These are phyloP conservation scores for Chydorus sphaericus DNA, from an alignment of 2,888 invertebrate species.

Conservation along the genomic window DNA sequence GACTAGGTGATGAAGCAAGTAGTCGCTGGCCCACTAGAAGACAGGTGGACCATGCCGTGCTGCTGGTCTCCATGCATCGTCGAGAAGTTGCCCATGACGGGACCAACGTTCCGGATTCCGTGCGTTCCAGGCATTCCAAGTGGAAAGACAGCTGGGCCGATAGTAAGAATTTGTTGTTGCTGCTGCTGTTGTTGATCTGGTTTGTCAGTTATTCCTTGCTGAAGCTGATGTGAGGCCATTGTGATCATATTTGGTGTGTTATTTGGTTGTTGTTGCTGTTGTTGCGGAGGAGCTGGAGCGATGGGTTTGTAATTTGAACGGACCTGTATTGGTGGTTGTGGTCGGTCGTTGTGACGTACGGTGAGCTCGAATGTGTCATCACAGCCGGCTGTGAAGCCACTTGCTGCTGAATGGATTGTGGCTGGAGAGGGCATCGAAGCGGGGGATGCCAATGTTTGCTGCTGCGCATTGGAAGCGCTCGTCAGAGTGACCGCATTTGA, in stretches of 20 bases:
- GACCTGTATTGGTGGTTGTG: too few relatives aligned
- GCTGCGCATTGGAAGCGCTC: slow-evolving; percentile 3
- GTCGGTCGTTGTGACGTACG: neutral
- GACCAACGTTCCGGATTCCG: neutral
- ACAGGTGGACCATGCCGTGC: neutral
- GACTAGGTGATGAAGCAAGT: neutral
- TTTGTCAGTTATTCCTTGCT: neutral
- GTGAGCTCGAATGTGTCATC: slow-evolving; percentile 10
- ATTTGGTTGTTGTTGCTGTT: neutral
- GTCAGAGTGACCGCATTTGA: slow-evolving; percentile 5
- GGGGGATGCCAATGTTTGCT: slow-evolving; percentile 16
- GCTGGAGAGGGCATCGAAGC: slow-evolving; percentile 23
- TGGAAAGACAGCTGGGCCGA: neutral
- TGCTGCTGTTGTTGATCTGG: neutral
- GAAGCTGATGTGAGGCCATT: neutral
- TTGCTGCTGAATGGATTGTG: slow-evolving; percentile 2
- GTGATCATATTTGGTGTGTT: neutral
- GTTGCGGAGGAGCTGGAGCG: slow-evolving; percentile 21
- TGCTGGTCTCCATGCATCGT: neutral
- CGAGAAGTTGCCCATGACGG: neutral
- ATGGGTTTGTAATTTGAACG: slow-evolving; percentile 17
- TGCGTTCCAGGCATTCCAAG: neutral
- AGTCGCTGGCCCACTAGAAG: neutral
- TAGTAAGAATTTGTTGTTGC: neutral
- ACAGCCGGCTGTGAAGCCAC: slow-evolving; percentile 17